Conservation (phyloP, 2,888 invertebrate genomes). For the Unio pictorum region DNA sequence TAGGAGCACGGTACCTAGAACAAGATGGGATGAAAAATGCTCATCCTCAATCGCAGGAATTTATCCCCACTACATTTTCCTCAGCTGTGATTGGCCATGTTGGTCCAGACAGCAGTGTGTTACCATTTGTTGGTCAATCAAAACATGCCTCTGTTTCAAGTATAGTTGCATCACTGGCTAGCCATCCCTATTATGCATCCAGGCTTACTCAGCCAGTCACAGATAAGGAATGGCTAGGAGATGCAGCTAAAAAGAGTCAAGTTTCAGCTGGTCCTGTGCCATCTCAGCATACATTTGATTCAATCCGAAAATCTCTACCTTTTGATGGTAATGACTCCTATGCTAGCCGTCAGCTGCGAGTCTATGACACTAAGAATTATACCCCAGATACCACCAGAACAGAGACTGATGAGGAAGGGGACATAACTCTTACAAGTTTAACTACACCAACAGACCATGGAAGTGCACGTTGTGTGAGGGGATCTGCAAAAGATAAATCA, state of each 20-base stretch:
- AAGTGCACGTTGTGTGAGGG: conserved; percentile 7
- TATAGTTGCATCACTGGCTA: conserved; percentile 42
- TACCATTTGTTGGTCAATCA: conserved; percentile 12
- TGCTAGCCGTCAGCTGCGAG: conserved; percentile 20
- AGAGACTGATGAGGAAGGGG: conserved; percentile 3
- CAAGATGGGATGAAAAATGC: conserved; percentile 11
- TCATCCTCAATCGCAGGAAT: conserved; percentile 21
- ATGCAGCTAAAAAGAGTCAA: conserved; percentile 2
- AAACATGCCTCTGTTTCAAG: conserved; percentile 33
- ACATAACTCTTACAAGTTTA: conserved; percentile 8
- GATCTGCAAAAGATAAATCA: conserved; percentile 5
- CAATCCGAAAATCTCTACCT: conserved; percentile 51
- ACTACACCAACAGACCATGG: conserved; percentile 5
- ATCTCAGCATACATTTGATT: conserved; percentile 33
- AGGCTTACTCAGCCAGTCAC: conserved; percentile 26
- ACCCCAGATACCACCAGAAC: conserved; percentile 3
- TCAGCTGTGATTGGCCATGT: conserved; percentile 1
- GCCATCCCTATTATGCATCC: conserved; percentile 46
- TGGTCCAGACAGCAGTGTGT: not conserved
- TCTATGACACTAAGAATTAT: conserved; percentile 28
- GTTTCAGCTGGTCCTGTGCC: conserved; percentile 13
- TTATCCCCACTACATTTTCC: not conserved
- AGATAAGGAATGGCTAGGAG: not conserved
- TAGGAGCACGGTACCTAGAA: conserved; percentile 33
- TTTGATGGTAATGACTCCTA: conserved; percentile 54